Conservation (phyloP, 2,113 vertebrate genomes). For the Percopsis transmontana region DNA sequence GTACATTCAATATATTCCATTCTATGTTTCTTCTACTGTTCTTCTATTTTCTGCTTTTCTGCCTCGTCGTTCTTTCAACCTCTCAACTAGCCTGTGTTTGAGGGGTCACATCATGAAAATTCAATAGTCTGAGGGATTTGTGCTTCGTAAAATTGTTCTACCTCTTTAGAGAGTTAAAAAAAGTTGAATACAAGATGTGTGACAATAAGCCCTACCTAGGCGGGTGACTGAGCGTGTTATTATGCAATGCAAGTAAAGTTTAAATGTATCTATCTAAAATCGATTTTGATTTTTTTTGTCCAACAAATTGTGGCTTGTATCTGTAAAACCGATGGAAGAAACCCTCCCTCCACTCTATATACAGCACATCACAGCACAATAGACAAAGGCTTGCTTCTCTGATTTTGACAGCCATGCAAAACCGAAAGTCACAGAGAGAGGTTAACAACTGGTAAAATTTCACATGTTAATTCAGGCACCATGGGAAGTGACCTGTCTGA, state of each 20-base stretch:
- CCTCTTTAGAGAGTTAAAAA: too few relatives aligned
- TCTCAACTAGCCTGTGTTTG: not conserved
- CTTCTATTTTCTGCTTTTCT: slow-evolving; percentile 3
- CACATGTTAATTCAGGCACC: slow-evolving; percentile 56
- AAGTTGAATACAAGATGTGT: too few relatives aligned
- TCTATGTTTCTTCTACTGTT: slow-evolving; percentile 5
- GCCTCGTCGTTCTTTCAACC: not conserved
- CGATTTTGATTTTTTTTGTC: too few relatives aligned
- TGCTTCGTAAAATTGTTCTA: too few relatives aligned
- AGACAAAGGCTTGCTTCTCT: slow-evolving; percentile 36
- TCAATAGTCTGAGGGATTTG: too few relatives aligned
- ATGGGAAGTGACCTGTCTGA: slow-evolving; percentile 37
- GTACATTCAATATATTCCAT: not conserved
- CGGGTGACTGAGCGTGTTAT: too few relatives aligned
- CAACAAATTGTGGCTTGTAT: not conserved
- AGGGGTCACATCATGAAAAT: not conserved
- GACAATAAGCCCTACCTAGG: too few relatives aligned
- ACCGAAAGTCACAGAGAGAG: slow-evolving; percentile 57
- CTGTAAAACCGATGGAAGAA: not conserved
- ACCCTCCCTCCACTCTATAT: not conserved
- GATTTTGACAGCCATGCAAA: slow-evolving; percentile 48
- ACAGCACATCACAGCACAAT: slow-evolving; percentile 35
- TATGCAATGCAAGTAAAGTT: too few relatives aligned
- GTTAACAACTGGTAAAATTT: slow-evolving; percentile 61
- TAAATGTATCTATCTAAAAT: too few relatives aligned